These are phyloP conservation scores for Eretmochelys imbricata DNA, from an alignment of 2,113 vertebrate genomes.

Conservation along the genomic window DNA sequence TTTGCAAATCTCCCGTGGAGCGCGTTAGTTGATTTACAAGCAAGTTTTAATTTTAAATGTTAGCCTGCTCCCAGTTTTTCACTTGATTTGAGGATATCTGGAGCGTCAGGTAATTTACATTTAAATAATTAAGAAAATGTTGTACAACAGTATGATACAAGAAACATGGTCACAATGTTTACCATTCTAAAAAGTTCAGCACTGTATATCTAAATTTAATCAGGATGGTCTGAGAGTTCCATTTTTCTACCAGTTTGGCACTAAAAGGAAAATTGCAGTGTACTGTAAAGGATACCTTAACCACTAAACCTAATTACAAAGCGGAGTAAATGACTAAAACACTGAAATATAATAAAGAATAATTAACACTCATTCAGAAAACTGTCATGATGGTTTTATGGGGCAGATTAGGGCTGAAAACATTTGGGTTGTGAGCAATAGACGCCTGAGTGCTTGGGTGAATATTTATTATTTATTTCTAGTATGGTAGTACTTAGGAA, in stretches of 20 bases:
- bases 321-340: background rate
- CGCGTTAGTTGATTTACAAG: slow-evolving; percentile 2
- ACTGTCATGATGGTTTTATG: background rate
- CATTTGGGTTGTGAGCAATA: background rate
- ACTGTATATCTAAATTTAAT: background rate
- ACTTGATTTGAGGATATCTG: slow-evolving; percentile 28
- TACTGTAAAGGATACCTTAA: background rate
- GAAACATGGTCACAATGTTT: slow-evolving; percentile 23
- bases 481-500: background rate
- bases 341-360: background rate
- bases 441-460: background rate
- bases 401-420: background rate
- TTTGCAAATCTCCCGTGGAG: background rate
- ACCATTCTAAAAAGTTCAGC: slow-evolving; percentile 16
- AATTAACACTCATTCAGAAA: background rate
- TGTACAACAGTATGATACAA: background rate
- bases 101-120: background rate
- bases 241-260: background rate
- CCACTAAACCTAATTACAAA: background rate
- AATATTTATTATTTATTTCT: background rate
- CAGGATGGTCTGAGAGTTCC: background rate
- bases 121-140: slow-evolving; percentile 7
- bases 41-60: slow-evolving; percentile 32
- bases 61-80: background rate
- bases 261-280: background rate